phyloP scores from a whole-genome alignment of 2,797 vertebrate genomes.

The Spinus pinus region DNA sequence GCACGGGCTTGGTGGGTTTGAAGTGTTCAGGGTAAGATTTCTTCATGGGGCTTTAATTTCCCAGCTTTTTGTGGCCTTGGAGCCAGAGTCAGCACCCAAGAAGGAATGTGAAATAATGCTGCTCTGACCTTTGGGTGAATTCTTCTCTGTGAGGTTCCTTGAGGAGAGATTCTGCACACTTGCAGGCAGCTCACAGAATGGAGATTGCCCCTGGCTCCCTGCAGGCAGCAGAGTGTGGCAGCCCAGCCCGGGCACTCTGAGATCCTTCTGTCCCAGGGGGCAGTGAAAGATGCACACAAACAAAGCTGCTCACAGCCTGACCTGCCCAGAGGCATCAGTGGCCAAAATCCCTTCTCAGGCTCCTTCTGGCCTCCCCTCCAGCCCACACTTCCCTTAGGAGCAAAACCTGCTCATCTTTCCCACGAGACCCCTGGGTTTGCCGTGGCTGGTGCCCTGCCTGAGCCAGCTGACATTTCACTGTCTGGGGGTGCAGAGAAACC shows the following conservation, averaged over 20 bases:
- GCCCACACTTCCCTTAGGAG: background rate
- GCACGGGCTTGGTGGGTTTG: background rate
- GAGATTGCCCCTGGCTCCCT: background rate
- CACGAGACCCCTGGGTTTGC: background rate
- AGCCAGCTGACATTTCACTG: fast-evolving
- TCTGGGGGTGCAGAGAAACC: background rate
- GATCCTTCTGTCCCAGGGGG: background rate
- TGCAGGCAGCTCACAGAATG: background rate
- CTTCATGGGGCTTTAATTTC: background rate
- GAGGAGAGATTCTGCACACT: background rate
- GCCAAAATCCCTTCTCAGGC: background rate
- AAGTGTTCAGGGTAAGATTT: background rate
- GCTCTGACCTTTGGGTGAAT: background rate
- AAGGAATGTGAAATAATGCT: background rate
- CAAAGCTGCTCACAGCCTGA: background rate
- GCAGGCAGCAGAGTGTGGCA: background rate
- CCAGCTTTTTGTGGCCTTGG: background rate
- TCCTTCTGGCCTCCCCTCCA: background rate
- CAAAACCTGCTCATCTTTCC: background rate
- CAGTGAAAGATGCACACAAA: background rate
- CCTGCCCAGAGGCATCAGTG: background rate
- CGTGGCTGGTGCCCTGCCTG: background rate
- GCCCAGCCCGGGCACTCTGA: background rate
- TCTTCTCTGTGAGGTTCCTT: background rate
- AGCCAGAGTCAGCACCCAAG: background rate